Evolutionary conservation across 2,888 invertebrate species (phyloP), one percentile per base, ranked within the genome.

Genomic region (Oxystoma pomonae): DNA sequence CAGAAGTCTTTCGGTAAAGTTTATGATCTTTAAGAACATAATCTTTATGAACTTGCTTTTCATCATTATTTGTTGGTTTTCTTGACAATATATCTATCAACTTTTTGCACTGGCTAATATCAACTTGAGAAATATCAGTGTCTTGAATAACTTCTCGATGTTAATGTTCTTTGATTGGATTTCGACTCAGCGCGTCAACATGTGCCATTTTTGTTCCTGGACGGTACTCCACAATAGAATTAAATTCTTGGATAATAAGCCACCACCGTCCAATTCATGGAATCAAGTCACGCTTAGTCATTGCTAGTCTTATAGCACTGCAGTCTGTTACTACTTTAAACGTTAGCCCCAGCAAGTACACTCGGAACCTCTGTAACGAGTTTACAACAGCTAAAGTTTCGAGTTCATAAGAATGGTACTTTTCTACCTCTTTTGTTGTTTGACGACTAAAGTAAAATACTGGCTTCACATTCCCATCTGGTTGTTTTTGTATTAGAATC

Each of bases 291-390:
- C 71, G 69, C 57, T 77, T 75, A 0, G 53, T 56, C 20, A 70
- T 63, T 0, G 76, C 71, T 0, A 69, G 57, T 49, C 71, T 74
- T 1, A 77, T 50, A 0, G 75, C 70, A 22, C 72, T 72, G 57
- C 76, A 77, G 60, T 80, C 79, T 0, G 73, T 75, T 0, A 72
- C 62, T 1, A 76, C 67, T 12, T 64, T 71, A 60, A 78, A 77
- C 2, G 55, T 51, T 2, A 68, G 66, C 1, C 72, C 73, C 2
- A 74, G 64, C 0, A 78, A 55, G 63, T 77, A 78, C 1, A 71
- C 69, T 16, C 75, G 68, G 63, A 77, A 77, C 61, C 74, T 71
- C n/a, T 71, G 62, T 1, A 78, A 53, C 2, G 70, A 67, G 57
- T 69, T 78, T 71, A 0, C 76, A 76, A 9, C 78, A 65, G 1